A percentile compares a stretch with the other conserved stretches of the same genome.
phyloP scores from a whole-genome alignment of 2,888 invertebrate genomes.

The Muscina levida region DNA sequence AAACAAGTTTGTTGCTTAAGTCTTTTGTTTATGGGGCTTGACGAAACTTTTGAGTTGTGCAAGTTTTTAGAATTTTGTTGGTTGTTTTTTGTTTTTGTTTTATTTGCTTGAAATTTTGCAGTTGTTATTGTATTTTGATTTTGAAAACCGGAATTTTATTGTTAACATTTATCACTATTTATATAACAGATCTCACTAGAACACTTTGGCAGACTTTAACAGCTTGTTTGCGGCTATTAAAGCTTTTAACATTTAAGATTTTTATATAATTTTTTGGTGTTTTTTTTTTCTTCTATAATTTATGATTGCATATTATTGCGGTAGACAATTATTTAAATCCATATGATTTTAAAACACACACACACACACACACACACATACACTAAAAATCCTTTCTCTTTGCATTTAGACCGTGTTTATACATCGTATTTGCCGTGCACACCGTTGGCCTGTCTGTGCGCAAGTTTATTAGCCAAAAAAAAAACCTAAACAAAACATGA shows the following conservation, averaged over 20 bases:
- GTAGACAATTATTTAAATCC: too few relatives aligned
- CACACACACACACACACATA: not conserved
- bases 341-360: not conserved
- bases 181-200: conserved; percentile 43
- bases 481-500: conserved; percentile 35
- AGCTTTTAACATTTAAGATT: too few relatives aligned
- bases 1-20: conserved; percentile 62
- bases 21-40: conserved; percentile 51
- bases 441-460: conserved; percentile 7
- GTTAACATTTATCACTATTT: conserved; percentile 45
- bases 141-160: conserved; percentile 58
- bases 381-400: conserved; percentile 64
- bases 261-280: too few relatives aligned
- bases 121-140: conserved; percentile 12
- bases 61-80: not conserved
- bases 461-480: conserved; percentile 38
- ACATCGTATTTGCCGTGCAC: conserved; percentile 4
- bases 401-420: conserved; percentile 39
- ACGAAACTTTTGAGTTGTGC: not conserved
- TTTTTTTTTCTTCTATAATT: too few relatives aligned
- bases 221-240: conserved; percentile 1
- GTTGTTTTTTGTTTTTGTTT: conserved; percentile 14
- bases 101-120: conserved; percentile 33
- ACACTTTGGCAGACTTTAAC: conserved; percentile 29
- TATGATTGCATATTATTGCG: not conserved